phyloP scores from a whole-genome alignment of 2,797 vertebrate species.

The Danio tinwini region DNA sequence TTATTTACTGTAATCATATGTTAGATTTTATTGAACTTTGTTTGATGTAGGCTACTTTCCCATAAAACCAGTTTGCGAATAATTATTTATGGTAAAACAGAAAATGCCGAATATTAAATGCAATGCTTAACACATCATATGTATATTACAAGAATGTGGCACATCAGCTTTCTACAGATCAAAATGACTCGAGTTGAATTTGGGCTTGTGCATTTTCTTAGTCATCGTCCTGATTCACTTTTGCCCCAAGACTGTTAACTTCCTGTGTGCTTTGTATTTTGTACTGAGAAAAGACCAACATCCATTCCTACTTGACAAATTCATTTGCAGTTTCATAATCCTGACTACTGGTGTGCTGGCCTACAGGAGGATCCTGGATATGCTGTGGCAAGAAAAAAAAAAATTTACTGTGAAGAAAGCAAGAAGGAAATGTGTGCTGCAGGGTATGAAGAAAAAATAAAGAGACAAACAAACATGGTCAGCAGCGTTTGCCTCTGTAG shows the following conservation, averaged over 20 bases:
- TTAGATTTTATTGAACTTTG: not conserved
- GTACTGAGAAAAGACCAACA: not conserved
- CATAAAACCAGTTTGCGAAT: not conserved
- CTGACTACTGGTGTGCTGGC: conserved; percentile 31
- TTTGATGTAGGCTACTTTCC: not conserved
- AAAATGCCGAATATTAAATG: not conserved
- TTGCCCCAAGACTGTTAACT: not conserved
- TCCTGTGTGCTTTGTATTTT: conserved; percentile 33
- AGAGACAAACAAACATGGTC: not conserved
- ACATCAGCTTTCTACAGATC: not conserved
- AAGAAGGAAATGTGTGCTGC: not conserved
- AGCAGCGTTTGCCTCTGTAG: not conserved
- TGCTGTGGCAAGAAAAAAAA: not conserved
- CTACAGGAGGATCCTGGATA: not conserved
- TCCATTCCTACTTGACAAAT: not conserved
- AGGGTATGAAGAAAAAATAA: not conserved
- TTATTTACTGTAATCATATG: not conserved
- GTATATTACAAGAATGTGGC: conserved; percentile 4
- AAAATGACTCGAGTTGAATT: not conserved
- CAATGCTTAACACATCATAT: not conserved
- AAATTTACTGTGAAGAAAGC: not conserved
- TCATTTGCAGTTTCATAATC: conserved; percentile 23
- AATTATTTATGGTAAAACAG: not conserved
- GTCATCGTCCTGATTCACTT: conserved; percentile 18
- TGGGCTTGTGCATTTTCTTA: conserved; percentile 20